A percentile compares a stretch with the other conserved stretches of the same genome.
These are phyloP conservation scores for Aptenodytes patagonicus DNA, from an alignment of 2,113 vertebrate species.

Conservation along the genomic window DNA sequence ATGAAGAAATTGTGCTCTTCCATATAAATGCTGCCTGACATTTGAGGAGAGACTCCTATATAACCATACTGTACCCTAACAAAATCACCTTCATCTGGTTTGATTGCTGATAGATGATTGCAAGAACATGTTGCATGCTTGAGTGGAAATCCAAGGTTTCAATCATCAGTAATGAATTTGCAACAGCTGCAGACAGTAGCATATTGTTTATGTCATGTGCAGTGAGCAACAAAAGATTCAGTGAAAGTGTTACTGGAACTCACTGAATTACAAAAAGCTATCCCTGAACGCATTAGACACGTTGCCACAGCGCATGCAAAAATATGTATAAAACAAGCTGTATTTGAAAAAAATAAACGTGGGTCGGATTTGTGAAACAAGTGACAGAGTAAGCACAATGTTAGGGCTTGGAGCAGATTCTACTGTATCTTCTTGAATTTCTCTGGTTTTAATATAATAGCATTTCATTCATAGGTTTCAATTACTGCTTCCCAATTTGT, in stretches of 20 bases:
- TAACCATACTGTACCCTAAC: neutral
- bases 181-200: neutral
- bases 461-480: neutral
- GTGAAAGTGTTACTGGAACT: neutral
- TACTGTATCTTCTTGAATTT: neutral
- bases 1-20: neutral
- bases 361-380: neutral
- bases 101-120: neutral
- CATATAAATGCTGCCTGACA: neutral
- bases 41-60: neutral
- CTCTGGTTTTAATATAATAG: neutral
- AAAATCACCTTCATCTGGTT: neutral
- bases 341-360: neutral
- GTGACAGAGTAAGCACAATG: accelerated
- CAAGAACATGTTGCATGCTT: neutral
- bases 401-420: neutral
- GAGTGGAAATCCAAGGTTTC: neutral
- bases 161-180: neutral
- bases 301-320: neutral
- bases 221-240: neutral
- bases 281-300: neutral
- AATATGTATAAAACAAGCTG: neutral
- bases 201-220: neutral
- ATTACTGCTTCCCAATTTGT: neutral
- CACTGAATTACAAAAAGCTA: neutral